Evolutionary conservation across 2,888 invertebrate species (phyloP), one percentile per base, ranked within the genome.

Genomic region (Osmoderma eremita): DNA sequence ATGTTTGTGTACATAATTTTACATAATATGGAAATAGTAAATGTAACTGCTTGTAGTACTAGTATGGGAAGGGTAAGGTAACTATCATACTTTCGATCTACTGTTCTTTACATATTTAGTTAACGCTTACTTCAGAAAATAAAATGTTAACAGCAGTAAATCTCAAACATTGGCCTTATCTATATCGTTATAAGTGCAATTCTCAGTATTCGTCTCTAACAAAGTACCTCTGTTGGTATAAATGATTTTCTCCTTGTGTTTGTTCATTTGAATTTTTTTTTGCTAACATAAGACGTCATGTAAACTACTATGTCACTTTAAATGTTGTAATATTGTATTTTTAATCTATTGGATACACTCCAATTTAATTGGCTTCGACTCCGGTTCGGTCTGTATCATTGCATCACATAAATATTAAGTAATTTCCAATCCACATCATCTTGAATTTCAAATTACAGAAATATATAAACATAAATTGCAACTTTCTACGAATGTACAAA

Each of bases 371-470:
- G 15, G 4, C 13, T 13, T 1, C 42, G 12, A 12, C 17, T 42
- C n/a, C 42, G 42, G 5, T 8, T 15, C n/a, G 6, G 13, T 5
- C 12, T 6, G 42, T 42, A 42, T 42, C 13, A 42, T 42, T 15
- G 15, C 13, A 42, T 42, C 17, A 42, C 12, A 17, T 42, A 42
- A 42, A 17, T 13, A 15, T 17, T 13, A 5, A 15, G 17, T 42
- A 5, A 13, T 15, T 42, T 13, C 42, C 8, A 13, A 42, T 42
- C 42, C n/a, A 5, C 4, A 42, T 17, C 42, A 53, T 53, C 53
- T 38, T 17, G 53, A 39, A 53, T 53, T 53, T 38, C 36, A 53
- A 53, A 36, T 36, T 53, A 38, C 15, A 18, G 38, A 53, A 53
- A 51, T 24, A 10, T 30, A 17, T 1, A 17, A 53, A 53, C 53